These are phyloP conservation scores for Drymonia ruficornis DNA, from an alignment of 2,888 invertebrate species.

Conservation along the genomic window DNA sequence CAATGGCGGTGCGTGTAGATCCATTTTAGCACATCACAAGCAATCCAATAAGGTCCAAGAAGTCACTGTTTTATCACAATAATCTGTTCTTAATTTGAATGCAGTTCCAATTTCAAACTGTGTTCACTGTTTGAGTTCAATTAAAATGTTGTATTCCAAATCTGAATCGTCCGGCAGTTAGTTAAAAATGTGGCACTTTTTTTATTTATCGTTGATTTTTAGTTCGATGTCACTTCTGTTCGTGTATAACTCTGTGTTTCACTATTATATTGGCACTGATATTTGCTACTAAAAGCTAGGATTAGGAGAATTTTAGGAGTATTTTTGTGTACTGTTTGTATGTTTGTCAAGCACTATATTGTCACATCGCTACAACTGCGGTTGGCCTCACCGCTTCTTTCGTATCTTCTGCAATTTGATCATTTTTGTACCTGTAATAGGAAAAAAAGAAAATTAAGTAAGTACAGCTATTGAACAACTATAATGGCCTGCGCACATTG, in stretches of 20 bases:
- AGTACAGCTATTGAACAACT: no score
- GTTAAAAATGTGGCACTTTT: slow-evolving; percentile 44
- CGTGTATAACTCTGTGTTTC: slow-evolving; percentile 37
- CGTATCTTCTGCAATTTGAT: slow-evolving; percentile 65
- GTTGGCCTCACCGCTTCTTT: slow-evolving; percentile 63
- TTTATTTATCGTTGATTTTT: slow-evolving; percentile 51
- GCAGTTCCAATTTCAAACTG: slow-evolving; percentile 9
- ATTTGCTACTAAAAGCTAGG: slow-evolving; percentile 43
- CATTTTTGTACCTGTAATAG: slow-evolving; percentile 70
- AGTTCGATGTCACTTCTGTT: slow-evolving; percentile 48
- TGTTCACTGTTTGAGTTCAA: slow-evolving; percentile 10
- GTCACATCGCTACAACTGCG: slow-evolving; percentile 56
- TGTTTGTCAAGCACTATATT: slow-evolving; percentile 35
- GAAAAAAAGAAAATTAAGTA: slow-evolving; percentile 13
- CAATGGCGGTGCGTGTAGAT: slow-evolving; percentile 75
- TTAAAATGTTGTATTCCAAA: slow-evolving; percentile 17
- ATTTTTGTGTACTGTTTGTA: slow-evolving; percentile 52
- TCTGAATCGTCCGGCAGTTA: slow-evolving; percentile 13
- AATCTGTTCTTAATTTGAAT: slow-evolving; percentile 1
- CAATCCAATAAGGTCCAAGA: slow-evolving; percentile 10
- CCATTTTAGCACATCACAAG: slow-evolving; percentile 62
- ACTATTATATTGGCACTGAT: slow-evolving; percentile 60
- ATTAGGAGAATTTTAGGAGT: slow-evolving; percentile 46
- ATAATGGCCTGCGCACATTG: no score
- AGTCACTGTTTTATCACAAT: slow-evolving; percentile 8